These are phyloP conservation scores for Chironomus tentans DNA, from an alignment of 2,888 invertebrate species.

Conservation along the genomic window DNA sequence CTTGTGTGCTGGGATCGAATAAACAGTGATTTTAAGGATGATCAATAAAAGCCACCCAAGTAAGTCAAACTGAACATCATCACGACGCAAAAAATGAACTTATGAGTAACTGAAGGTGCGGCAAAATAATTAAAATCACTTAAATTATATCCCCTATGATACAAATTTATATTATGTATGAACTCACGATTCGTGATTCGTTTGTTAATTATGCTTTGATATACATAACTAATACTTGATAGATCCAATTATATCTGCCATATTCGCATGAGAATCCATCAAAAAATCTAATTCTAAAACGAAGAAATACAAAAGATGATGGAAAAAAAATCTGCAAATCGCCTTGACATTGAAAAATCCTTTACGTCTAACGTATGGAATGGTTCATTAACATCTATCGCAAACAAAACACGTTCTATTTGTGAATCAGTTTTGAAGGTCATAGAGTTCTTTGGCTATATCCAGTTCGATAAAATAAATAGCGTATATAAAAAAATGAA, in stretches of 20 bases:
- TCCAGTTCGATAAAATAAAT: not conserved
- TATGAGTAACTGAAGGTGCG: not conserved
- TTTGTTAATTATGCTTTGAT: not conserved
- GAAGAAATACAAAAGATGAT: not conserved
- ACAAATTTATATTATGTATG: too few relatives aligned
- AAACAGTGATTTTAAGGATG: too few relatives aligned
- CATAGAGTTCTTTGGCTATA: slow-evolving; percentile 19
- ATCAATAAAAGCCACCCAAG: too few relatives aligned
- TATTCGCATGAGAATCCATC: too few relatives aligned
- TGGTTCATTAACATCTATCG: slow-evolving; percentile 18
- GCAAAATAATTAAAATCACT: not conserved
- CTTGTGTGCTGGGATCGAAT: too few relatives aligned
- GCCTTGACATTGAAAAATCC: slow-evolving; percentile 18
- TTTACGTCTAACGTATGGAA: slow-evolving; percentile 14
- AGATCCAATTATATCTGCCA: too few relatives aligned
- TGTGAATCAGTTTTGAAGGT: slow-evolving; percentile 19
- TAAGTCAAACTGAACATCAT: too few relatives aligned
- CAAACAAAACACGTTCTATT: slow-evolving; percentile 22
- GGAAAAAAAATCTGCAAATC: not conserved
- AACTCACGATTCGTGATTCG: not conserved
- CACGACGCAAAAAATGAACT: too few relatives aligned
- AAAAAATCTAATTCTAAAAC: not conserved
- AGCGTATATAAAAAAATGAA: not conserved
- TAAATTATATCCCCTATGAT: not conserved
- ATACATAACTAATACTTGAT: too few relatives aligned